These are phyloP conservation scores for Diuraphis noxia DNA, from an alignment of 1,140 invertebrate species.

Conservation along the genomic window DNA sequence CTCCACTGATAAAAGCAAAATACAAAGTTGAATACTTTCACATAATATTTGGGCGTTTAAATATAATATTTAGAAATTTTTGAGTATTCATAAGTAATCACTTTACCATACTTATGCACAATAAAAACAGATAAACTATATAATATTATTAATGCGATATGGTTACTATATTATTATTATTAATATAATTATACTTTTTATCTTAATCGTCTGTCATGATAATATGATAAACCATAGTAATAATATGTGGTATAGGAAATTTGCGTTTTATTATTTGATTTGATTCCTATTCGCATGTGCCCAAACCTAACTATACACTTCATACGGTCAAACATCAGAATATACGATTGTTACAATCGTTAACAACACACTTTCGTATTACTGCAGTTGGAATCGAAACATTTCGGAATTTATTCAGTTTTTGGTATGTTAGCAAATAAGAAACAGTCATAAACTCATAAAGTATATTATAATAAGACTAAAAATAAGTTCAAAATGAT, in stretches of 20 bases:
- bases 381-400: not conserved
- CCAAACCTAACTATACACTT: too few relatives aligned
- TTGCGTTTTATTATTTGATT: too few relatives aligned
- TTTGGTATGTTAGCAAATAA: not conserved
- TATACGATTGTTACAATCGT: too few relatives aligned
- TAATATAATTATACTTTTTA: too few relatives aligned
- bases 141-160: too few relatives aligned
- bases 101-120: not conserved
- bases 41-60: not conserved
- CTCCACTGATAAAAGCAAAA: not conserved
- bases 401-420: not conserved
- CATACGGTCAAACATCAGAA: too few relatives aligned
- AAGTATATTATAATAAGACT: not conserved
- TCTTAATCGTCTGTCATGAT: too few relatives aligned
- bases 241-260: too few relatives aligned
- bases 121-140: not conserved
- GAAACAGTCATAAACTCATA: not conserved
- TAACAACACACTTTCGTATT: not conserved
- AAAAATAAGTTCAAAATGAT: not conserved
- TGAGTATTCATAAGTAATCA: not conserved
- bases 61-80: not conserved
- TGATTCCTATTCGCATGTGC: too few relatives aligned
- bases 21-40: not conserved
- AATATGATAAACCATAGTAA: too few relatives aligned
- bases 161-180: too few relatives aligned